Conservation (phyloP, 64 coral and sea anemone genomes). For the Anthopleura sola region DNA sequence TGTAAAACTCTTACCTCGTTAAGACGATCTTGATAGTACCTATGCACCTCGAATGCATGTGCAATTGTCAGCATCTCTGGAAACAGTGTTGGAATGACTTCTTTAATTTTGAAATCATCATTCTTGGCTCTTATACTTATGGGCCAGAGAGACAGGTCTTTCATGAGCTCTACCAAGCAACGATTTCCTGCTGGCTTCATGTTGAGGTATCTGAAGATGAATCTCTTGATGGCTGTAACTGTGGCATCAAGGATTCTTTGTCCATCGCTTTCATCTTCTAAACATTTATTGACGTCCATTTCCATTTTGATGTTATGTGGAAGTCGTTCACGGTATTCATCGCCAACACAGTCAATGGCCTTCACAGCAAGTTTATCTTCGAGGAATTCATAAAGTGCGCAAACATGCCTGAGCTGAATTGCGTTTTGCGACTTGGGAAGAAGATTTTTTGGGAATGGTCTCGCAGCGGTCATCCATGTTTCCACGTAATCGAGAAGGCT, state of each 20-base stretch:
- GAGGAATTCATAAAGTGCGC: conserved; percentile 79
- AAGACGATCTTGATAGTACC: conserved; percentile 27
- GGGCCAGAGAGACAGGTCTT: conserved; percentile 80
- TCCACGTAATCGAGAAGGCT: conserved; percentile 57
- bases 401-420: conserved; percentile 72
- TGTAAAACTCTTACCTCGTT: conserved; percentile 9
- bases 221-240: conserved; percentile 71
- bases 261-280: not conserved
- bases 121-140: conserved; percentile 21
- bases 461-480: conserved; percentile 65
- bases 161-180: conserved; percentile 32
- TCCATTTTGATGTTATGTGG: conserved; percentile 16
- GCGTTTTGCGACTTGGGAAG: conserved; percentile 53
- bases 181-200: conserved; percentile 60
- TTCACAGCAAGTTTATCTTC: conserved; percentile 86
- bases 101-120: not conserved
- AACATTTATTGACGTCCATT: conserved; percentile 26
- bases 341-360: conserved; percentile 58
- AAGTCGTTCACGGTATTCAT: conserved; percentile 44
- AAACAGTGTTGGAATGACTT: not conserved
- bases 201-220: conserved; percentile 89
- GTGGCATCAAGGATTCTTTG: conserved; percentile 32
- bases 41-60: conserved; percentile 23
- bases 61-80: conserved; percentile 24
- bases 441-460: conserved; percentile 72